Evolutionary conservation across 2,888 invertebrate genomes (phyloP), one percentile per base, ranked within the genome.

Genomic region (Drosophila infuscata): DNA sequence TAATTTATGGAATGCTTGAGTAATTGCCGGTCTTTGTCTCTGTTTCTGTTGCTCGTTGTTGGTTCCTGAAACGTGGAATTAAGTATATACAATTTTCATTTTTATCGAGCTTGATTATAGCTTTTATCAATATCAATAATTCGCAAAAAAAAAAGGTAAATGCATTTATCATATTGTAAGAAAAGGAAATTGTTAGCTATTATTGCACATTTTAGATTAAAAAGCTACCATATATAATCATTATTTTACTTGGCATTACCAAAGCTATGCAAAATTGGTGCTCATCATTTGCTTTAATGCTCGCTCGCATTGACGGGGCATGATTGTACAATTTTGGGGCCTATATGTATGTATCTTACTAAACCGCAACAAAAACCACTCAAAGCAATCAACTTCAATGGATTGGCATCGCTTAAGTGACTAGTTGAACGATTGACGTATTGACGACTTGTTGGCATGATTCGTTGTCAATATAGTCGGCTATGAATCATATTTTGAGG

Each of bases 371-470:
- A 54, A 52, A 64, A 76, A 72, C 58, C 76, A 80, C 73, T 80
- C 56, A 62, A 66, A 69, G 73, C 81, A 80, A 80, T 80, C 69
- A 80, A 80, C 80, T 80, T 73, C 64, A 72, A 79, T 78, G 61
- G 71, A 67, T 78, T 74, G 66, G 66, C 76, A 62, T 75, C 67
- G 59, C 61, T 63, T 36, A 63, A 67, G 67, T 63, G 56, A 59
- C 33, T 52, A 60, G 59, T 57, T 56, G 66, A 68, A 29, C 54
- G 76, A n/a, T 29, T 52, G 59, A 43, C 25, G 15, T 25, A 4
- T 41, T 48, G 71, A 49, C 30, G 62, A 59, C 11, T 51, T 70
- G 60, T 48, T 63, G 46, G 66, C 32, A 56, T 75, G 71, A 64
- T 48, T 54, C 57, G 60, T 52, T 71, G 80, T 78, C 80, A 79